These are phyloP conservation scores for Drosophila sturtevanti DNA, from an alignment of 1,140 invertebrate species.

Conservation along the genomic window DNA sequence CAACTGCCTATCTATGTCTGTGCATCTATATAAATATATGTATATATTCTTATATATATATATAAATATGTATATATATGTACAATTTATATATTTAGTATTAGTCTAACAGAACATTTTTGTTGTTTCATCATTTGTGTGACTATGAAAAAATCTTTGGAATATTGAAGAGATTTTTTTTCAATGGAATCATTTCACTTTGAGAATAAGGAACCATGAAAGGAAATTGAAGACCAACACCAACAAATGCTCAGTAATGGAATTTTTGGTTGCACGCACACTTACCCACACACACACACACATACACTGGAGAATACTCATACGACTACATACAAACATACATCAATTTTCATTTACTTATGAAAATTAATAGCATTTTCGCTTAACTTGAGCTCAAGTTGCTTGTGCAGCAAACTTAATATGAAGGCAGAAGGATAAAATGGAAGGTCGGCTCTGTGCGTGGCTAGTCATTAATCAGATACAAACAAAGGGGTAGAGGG, in stretches of 20 bases:
- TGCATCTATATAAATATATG: conserved; percentile 69
- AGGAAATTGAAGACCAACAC: not conserved
- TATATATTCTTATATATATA: conserved; percentile 26
- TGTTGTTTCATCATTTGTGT: conserved; percentile 21
- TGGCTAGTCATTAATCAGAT: conserved; percentile 15
- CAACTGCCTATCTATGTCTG: conserved; percentile 34
- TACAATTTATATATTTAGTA: conserved; percentile 26
- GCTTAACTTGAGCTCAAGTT: conserved; percentile 50
- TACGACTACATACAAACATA: conserved; percentile 19
- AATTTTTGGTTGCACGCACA: not conserved
- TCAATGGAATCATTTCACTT: no score
- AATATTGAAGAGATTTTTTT: not conserved
- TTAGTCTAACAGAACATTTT: conserved; percentile 29
- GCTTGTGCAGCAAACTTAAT: conserved; percentile 31
- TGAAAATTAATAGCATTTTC: conserved; percentile 65
- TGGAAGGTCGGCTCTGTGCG: not conserved
- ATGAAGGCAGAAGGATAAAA: conserved; percentile 8
- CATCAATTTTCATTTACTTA: conserved; percentile 66
- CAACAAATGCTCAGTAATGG: not conserved
- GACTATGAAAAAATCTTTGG: conserved; percentile 31
- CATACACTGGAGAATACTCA: no score
- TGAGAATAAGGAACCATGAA: no score
- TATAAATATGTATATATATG: not conserved
- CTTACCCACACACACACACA: not conserved
- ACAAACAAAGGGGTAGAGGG: not conserved